phyloP scores from a whole-genome alignment of 1,140 invertebrate species.

The Drosophila eugracilis region DNA sequence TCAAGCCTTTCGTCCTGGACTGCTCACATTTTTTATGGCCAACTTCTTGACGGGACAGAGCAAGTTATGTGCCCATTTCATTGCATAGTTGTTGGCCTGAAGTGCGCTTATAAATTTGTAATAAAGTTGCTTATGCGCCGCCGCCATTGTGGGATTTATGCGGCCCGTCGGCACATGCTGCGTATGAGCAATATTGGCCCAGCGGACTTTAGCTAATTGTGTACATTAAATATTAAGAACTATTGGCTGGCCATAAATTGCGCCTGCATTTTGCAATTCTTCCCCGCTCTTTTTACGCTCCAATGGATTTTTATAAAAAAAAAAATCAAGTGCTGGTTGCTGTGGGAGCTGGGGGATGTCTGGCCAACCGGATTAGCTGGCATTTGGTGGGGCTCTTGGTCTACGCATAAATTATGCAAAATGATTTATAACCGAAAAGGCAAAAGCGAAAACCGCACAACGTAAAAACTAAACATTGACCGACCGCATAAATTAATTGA shows the following conservation, averaged over 20 bases:
- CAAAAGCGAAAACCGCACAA: slow-evolving; percentile 54
- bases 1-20: slow-evolving; percentile 38
- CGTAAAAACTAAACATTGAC: slow-evolving; percentile 77
- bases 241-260: slow-evolving; percentile 60
- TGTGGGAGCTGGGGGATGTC: neutral
- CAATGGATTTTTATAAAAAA: slow-evolving; percentile 9
- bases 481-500: slow-evolving; percentile 81
- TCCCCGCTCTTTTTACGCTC: slow-evolving; percentile 36
- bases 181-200: slow-evolving; percentile 59
- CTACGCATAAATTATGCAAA: slow-evolving; percentile 78
- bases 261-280: slow-evolving; percentile 49
- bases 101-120: slow-evolving; percentile 82
- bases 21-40: slow-evolving; percentile 60
- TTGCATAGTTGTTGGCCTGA: slow-evolving; percentile 63
- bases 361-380: slow-evolving; percentile 35
- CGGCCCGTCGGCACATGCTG: slow-evolving; percentile 19
- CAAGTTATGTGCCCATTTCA: slow-evolving; percentile 75
- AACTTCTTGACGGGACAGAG: slow-evolving; percentile 60
- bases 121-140: slow-evolving; percentile 55
- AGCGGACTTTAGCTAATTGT: slow-evolving; percentile 59
- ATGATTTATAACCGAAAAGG: slow-evolving; percentile 70
- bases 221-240: slow-evolving; percentile 69
- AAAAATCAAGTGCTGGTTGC: too few species aligned
- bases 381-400: slow-evolving; percentile 10
- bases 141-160: slow-evolving; percentile 46